Evolutionary conservation across 2,888 invertebrate species (phyloP).

Genomic region (Drosophila subquinaria): DNA sequence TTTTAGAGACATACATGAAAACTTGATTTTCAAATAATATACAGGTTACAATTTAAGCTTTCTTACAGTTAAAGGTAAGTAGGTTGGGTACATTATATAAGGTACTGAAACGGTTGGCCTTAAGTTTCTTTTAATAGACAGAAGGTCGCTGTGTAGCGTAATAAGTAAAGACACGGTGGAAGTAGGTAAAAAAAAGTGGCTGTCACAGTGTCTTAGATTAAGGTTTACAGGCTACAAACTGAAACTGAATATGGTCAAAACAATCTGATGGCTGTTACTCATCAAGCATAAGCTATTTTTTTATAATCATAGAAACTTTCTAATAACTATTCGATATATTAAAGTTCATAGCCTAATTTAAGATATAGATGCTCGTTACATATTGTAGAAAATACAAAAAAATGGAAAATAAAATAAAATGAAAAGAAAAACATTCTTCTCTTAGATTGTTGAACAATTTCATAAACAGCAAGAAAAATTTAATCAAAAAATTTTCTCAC

Average conservation of each 20-base stretch:
- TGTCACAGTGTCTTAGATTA: too few relatives aligned
- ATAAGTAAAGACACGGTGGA: too few relatives aligned
- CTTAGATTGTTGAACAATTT: neutral
- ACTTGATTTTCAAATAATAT: too few relatives aligned
- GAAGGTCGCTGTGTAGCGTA: constrained; percentile 3
- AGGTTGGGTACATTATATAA: neutral
- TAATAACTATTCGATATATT: neutral
- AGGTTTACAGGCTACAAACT: too few relatives aligned
- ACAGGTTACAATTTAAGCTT: too few relatives aligned
- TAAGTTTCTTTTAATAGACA: neutral
- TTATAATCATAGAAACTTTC: neutral
- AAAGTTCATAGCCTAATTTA: neutral
- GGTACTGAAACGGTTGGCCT: neutral
- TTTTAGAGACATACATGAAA: too few relatives aligned
- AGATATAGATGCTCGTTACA: too few relatives aligned
- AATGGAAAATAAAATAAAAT: too few relatives aligned
- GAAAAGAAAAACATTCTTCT: neutral
- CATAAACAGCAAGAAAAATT: neutral
- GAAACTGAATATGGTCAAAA: neutral
- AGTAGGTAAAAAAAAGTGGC: too few relatives aligned
- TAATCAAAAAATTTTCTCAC: neutral
- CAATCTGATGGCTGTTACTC: neutral
- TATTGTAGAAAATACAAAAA: too few relatives aligned
- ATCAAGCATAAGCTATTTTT: neutral
- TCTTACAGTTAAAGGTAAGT: too few relatives aligned